These are phyloP conservation scores for Propithecus coquereli DNA, from an alignment of 2,113 vertebrate genomes.

Conservation along the genomic window DNA sequence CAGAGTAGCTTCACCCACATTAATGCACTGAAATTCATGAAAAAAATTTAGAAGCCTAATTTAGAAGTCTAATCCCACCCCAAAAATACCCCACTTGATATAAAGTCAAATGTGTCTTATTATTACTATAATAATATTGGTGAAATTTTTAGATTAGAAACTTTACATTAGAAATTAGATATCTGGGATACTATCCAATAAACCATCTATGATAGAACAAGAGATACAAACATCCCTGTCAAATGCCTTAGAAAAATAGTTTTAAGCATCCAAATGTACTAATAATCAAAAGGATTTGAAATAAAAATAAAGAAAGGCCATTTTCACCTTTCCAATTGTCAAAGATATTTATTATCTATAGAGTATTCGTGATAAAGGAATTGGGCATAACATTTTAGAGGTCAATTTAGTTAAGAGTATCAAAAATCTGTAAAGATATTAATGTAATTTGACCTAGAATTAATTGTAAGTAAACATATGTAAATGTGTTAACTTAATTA, in stretches of 20 bases:
- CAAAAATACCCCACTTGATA: background rate
- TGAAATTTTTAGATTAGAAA: background rate
- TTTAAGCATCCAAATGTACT: background rate
- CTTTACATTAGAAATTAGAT: background rate
- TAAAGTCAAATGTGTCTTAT: background rate
- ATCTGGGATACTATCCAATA: background rate
- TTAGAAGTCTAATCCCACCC: too few relatives aligned
- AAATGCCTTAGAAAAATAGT: background rate
- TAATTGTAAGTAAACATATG: background rate
- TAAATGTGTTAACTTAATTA: background rate
- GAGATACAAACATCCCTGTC: background rate
- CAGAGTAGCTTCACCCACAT: background rate
- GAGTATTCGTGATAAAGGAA: background rate
- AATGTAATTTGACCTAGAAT: constrained; percentile 15
- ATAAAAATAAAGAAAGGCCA: background rate
- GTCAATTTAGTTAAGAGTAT: background rate
- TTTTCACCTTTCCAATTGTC: background rate
- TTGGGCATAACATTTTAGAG: background rate
- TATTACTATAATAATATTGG: background rate
- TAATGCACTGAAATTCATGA: background rate
- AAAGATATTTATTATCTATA: background rate
- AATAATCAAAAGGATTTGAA: background rate
- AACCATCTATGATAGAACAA: background rate
- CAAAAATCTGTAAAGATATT: background rate
- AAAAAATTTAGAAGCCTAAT: background rate